Evolutionary conservation across 2,888 invertebrate species (phyloP).

Genomic region (Epinotia ramella): DNA sequence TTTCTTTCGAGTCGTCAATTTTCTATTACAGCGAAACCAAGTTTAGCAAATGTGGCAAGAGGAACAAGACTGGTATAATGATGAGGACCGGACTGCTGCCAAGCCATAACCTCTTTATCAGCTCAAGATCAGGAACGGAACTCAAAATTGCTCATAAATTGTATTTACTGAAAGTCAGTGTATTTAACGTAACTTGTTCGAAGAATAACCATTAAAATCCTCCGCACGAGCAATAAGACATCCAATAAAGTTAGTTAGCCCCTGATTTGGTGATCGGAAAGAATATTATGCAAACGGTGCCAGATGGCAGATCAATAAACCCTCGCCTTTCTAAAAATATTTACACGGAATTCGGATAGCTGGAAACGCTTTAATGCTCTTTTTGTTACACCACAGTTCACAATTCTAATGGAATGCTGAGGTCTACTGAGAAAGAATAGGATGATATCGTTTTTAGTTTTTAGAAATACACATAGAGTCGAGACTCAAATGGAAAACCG

Average conservation of each 20-base stretch:
- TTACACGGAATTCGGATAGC: conserved; percentile 28
- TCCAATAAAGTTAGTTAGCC: conserved; percentile 43
- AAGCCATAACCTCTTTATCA: too few relatives aligned
- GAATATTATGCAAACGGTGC: conserved; percentile 60
- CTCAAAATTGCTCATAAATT: not conserved
- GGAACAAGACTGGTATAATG: too few relatives aligned
- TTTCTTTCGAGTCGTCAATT: too few relatives aligned
- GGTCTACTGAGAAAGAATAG: too few relatives aligned
- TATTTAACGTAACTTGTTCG: conserved; percentile 3
- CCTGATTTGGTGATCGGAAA: conserved; percentile 53
- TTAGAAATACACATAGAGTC: too few relatives aligned
- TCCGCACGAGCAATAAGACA: conserved; percentile 34
- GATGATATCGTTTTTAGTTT: too few relatives aligned
- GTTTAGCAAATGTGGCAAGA: too few relatives aligned
- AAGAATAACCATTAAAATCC: conserved; percentile 14
- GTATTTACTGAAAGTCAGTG: not conserved
- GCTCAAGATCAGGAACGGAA: not conserved
- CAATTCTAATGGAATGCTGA: too few relatives aligned
- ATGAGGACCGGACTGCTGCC: too few relatives aligned
- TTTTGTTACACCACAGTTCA: too few relatives aligned
- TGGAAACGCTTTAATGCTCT: conserved; percentile 26
- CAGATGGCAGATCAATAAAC: conserved; percentile 63
- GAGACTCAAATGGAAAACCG: too few relatives aligned
- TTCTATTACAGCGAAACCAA: too few relatives aligned
- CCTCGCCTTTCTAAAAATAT: conserved; percentile 50